Evolutionary conservation across 2,888 invertebrate species (phyloP).

Genomic region (Morpho helenor): DNA sequence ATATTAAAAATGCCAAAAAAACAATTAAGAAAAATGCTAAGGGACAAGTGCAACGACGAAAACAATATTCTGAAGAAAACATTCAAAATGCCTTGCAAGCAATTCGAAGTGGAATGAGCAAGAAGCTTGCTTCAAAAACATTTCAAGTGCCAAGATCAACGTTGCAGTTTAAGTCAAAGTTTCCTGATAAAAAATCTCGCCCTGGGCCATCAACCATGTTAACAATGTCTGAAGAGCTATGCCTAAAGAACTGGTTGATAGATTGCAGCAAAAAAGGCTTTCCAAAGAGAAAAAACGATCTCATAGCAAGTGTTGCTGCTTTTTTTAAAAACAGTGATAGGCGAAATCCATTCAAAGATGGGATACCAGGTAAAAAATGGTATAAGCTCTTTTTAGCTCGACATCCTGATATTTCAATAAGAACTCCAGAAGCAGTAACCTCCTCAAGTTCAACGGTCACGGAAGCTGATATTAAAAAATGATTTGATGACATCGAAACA

Average conservation of each 20-base stretch:
- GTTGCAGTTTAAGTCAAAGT: too few relatives aligned
- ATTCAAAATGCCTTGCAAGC: too few relatives aligned
- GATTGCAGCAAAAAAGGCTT: constrained; percentile 8
- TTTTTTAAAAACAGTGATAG: constrained; percentile 2
- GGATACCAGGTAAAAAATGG: constrained; percentile 29
- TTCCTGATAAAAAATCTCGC: too few relatives aligned
- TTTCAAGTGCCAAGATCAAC: too few relatives aligned
- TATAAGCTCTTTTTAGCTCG: constrained; percentile 28
- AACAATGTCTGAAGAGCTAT: too few relatives aligned
- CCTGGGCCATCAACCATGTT: too few relatives aligned
- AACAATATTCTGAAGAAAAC: too few relatives aligned
- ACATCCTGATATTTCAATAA: constrained; percentile 25
- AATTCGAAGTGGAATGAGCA: too few relatives aligned
- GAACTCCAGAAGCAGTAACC: neutral
- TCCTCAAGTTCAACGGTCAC: constrained; percentile 2
- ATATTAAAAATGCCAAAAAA: too few relatives aligned
- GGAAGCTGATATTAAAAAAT: constrained; percentile 3
- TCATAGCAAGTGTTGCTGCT: constrained; percentile 8
- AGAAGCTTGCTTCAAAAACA: too few relatives aligned
- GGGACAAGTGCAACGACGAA: too few relatives aligned
- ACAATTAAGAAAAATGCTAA: too few relatives aligned
- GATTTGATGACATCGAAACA: constrained; percentile 7
- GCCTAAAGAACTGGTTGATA: neutral
- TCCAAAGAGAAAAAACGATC: constrained; percentile 7
- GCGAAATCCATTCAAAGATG: constrained; percentile 19